Base-by-base conservation (phyloP, 2,797 vertebrate genomes). In the Acestrorhynchus altus region DNA sequence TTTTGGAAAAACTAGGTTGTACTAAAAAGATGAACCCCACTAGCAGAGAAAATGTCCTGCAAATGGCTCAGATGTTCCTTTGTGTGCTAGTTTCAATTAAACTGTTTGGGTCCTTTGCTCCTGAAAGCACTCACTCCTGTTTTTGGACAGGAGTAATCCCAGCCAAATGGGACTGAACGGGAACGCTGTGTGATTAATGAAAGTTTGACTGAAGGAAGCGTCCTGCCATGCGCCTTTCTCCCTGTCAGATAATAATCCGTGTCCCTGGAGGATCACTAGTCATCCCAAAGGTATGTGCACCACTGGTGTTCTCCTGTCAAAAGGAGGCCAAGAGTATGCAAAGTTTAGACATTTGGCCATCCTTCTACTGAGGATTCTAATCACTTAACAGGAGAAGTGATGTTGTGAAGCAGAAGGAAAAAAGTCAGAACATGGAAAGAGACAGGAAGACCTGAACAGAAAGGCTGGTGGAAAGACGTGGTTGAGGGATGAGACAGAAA, bases 311-410 rank as follows among this genome's bases (percentile, higher is more conserved):
- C 69, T 80, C 42, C 67, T 69, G 54, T 61, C 24, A 52, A 20
- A 35, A 24, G 11, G 54, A 81, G 69, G 72, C 64, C 74, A 61
- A 39, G 28, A 49, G 65, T 76, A 76, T 24, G 12, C 31, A 78
- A 76, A 79, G 72, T 72, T 82, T 68, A 79, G 68, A 83, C 63
- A 79, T 73, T 83, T 72, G 72, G 59, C 73, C 67, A 68, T 13
- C 40, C 49, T 26, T 35, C 26, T 51, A 42, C 22, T 35, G 73
- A 76, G 67, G 44, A 65, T 72, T 80, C 63, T 72, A 67, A 63
- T 80, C 63, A 35, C 63, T 65, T 80, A 80, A 72, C 47, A 64
- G 71, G 12, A 64, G 59, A 74, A 67, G 35, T 69, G 20, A 52
- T 47, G 28, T 64, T 15, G 1, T 61, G 22, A 52, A 60, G 11